Conservation (phyloP, 2,797 vertebrate species). For the Chelon auratus region DNA sequence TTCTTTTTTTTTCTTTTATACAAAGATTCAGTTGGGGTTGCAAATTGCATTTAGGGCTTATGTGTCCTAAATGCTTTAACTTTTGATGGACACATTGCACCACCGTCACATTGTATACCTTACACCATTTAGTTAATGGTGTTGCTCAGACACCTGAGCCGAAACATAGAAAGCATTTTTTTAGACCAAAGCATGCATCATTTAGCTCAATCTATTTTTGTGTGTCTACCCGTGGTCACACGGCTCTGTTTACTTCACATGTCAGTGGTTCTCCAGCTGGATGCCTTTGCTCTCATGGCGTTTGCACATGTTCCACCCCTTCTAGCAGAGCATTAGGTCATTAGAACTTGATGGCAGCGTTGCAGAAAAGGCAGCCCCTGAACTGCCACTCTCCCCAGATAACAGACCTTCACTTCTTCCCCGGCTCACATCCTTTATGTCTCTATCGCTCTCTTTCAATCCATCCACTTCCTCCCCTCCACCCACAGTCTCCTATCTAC, state of each 20-base stretch:
- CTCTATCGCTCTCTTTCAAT: slow-evolving; percentile 41
- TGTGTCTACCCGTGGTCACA: slow-evolving; percentile 31
- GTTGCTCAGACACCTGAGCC: not conserved
- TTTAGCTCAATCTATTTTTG: slow-evolving; percentile 19
- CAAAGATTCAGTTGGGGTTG: not conserved
- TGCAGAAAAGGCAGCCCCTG: slow-evolving; percentile 52
- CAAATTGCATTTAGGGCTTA: too few species aligned
- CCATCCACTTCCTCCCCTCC: slow-evolving; percentile 18
- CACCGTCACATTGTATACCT: too few species aligned
- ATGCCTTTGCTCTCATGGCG: slow-evolving; percentile 53
- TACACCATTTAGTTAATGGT: too few species aligned
- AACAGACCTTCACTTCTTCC: slow-evolving; percentile 38
- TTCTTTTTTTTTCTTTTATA: not conserved
- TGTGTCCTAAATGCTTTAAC: too few species aligned
- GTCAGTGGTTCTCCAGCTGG: slow-evolving; percentile 50
- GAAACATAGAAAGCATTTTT: not conserved
- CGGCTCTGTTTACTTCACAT: slow-evolving; percentile 41
- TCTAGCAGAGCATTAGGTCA: slow-evolving; percentile 52
- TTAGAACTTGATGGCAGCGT: slow-evolving; percentile 65
- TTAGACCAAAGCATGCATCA: not conserved
- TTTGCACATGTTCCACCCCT: slow-evolving; percentile 41
- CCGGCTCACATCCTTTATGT: slow-evolving; percentile 19
- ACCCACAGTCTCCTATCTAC: slow-evolving; percentile 22
- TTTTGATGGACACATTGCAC: too few species aligned
- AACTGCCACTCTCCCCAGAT: slow-evolving; percentile 62